Base-by-base conservation (phyloP, 1,140 invertebrate genomes). In the Lepidurus arcticus region DNA sequence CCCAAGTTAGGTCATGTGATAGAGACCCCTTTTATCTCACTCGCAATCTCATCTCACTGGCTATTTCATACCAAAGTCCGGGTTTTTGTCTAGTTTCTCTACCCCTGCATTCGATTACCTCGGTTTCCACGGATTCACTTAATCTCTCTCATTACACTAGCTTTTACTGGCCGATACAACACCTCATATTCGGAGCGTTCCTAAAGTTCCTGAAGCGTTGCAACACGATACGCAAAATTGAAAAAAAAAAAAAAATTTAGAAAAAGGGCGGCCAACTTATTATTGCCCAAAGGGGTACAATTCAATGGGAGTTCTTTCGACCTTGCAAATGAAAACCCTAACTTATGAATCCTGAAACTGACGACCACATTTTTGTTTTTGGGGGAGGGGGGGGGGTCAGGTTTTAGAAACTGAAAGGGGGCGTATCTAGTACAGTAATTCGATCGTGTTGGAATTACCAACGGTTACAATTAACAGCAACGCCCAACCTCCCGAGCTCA, bases 401-500 rank as follows among this genome's bases (percentile, higher is more conserved):
- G 47, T 65, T 65, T 65, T 13, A 65, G 26, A 65, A 65, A 65
- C 53, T 65, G 4, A 21, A 65, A 65, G 53, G 53, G 53, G 53
- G 53, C 53, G 53, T 65, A 65, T 65, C 47, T 65, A 21, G 47
- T 34, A 34, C 34, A 34, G 34, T 65, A 65, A 65, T 65, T 65
- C 21, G 53, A 65, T 10, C 53, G 21, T 7, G 53, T 65, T 65
- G 53, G 53, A 65, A n/a, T 65, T 65, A 65, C 53, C 53, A 65
- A 65, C 16, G 53, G 53, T 65, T 65, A 65, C 53, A 65, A 65
- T 65, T 65, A n/a, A 65, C 16, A 65, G 21, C 21, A 65, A 65
- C 21, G 8, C 53, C 21, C 53, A 2, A 13, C 6, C 53, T 21
- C 13, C 53, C 53, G 21, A 65, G 53, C 21, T 65, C 53, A 21